Conservation (phyloP, 2,797 vertebrate species). For the Threskiornis aethiopicus region DNA sequence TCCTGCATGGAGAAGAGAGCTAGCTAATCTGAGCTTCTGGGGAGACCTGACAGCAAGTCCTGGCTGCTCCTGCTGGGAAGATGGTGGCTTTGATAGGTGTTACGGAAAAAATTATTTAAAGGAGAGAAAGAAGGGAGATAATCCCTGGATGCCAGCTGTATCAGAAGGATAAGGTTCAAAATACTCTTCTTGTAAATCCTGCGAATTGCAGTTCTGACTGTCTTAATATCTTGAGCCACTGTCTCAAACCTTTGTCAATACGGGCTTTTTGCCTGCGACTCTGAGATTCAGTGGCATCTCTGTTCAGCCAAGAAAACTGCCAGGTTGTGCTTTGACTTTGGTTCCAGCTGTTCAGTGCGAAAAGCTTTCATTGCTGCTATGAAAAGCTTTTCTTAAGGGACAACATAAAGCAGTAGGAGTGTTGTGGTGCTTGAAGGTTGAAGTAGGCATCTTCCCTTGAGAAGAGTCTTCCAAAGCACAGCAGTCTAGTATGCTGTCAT, state of each 20-base stretch:
- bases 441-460: conserved; percentile 14
- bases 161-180: conserved; percentile 4
- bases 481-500: not conserved
- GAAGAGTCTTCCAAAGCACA: not conserved
- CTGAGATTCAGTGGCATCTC: not conserved
- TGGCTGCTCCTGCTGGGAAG: not conserved
- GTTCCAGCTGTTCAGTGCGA: conserved; percentile 44
- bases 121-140: not conserved
- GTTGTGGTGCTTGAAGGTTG: conserved; percentile 37
- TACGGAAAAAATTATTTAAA: not conserved
- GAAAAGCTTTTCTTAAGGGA: conserved; percentile 47
- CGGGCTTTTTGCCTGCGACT: not conserved
- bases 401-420: not conserved
- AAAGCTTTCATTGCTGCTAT: conserved; percentile 32
- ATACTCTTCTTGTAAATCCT: not conserved
- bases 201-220: not conserved
- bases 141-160: not conserved
- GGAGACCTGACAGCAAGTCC: not conserved
- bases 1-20: not conserved
- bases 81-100: not conserved
- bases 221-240: not conserved
- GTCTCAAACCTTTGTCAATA: not conserved
- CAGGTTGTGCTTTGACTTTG: conserved; percentile 51
- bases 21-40: not conserved
- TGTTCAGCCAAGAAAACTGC: conserved; percentile 25